Conservation (phyloP, 2,888 invertebrate genomes). For the Mesochorus sp. region DNA sequence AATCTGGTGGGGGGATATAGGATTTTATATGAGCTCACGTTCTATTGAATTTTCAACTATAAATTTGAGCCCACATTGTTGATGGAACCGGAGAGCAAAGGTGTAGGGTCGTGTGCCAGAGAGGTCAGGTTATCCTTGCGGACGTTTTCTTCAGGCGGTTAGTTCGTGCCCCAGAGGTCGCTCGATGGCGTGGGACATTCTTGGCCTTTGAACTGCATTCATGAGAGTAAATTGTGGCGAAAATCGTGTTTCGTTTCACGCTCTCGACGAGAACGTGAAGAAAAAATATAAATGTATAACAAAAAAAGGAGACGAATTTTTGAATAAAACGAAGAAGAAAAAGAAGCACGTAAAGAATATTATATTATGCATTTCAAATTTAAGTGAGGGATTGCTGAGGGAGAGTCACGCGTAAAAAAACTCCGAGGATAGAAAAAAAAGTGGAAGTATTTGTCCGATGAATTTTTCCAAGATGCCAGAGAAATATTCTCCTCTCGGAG, state of each 20-base stretch:
- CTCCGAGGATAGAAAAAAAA: too few species aligned
- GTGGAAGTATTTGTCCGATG: not conserved
- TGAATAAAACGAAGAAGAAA: not conserved
- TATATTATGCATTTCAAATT: too few species aligned
- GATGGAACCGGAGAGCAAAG: not conserved
- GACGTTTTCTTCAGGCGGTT: constrained; percentile 1
- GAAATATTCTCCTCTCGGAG: not conserved
- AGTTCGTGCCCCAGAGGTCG: not conserved
- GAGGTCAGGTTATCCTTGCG: constrained; percentile 48
- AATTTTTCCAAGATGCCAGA: constrained; percentile 4
- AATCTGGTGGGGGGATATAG: not conserved
- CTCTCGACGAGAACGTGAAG: not conserved
- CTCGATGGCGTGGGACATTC: constrained; percentile 22
- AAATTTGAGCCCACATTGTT: constrained; percentile 46
- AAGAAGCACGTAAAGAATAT: not conserved
- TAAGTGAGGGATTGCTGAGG: too few species aligned
- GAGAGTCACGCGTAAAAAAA: constrained; percentile 10
- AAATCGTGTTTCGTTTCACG: constrained; percentile 19
- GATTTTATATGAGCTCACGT: not conserved
- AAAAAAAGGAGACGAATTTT: too few species aligned
- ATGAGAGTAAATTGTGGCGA: not conserved
- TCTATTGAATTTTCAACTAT: constrained; percentile 46
- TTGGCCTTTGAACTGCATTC: constrained; percentile 14
- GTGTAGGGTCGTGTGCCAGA: constrained; percentile 14
- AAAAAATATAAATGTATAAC: too few species aligned